Conservation (phyloP, 2,797 vertebrate species). For the Manis javanica region DNA sequence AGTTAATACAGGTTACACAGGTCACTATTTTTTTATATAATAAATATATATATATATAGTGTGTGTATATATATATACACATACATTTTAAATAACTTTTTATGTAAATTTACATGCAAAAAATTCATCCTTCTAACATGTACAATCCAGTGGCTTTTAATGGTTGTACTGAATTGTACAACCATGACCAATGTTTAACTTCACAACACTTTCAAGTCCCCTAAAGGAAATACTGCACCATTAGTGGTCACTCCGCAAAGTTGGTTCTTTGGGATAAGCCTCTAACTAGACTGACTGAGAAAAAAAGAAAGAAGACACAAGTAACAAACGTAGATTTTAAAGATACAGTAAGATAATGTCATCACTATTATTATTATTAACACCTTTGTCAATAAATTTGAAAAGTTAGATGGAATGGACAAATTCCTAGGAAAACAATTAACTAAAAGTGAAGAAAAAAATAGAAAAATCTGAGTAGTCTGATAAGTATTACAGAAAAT, state of each 20-base stretch:
- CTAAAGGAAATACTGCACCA: not conserved
- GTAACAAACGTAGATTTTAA: not conserved
- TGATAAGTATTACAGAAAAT: not conserved
- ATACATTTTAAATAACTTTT: not conserved
- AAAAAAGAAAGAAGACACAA: not conserved
- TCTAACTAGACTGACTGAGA: not conserved
- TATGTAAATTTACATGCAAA: not conserved
- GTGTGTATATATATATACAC: not conserved
- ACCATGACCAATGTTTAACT: not conserved
- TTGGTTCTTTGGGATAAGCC: not conserved
- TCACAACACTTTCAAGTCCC: not conserved
- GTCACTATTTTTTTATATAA: not conserved
- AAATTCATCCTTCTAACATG: not conserved
- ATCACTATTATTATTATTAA: not conserved
- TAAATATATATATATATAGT: too few relatives aligned
- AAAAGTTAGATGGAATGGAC: not conserved
- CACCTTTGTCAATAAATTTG: slow-evolving; percentile 5
- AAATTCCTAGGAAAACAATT: not conserved
- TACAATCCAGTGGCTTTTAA: not conserved
- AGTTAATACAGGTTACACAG: not conserved
- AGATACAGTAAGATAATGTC: not conserved
- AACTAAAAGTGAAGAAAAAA: not conserved
- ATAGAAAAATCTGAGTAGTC: not conserved
- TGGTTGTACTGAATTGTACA: not conserved
- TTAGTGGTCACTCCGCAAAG: not conserved